phyloP scores from a whole-genome alignment of 2,888 invertebrate species.

The Orthosia gothica region DNA sequence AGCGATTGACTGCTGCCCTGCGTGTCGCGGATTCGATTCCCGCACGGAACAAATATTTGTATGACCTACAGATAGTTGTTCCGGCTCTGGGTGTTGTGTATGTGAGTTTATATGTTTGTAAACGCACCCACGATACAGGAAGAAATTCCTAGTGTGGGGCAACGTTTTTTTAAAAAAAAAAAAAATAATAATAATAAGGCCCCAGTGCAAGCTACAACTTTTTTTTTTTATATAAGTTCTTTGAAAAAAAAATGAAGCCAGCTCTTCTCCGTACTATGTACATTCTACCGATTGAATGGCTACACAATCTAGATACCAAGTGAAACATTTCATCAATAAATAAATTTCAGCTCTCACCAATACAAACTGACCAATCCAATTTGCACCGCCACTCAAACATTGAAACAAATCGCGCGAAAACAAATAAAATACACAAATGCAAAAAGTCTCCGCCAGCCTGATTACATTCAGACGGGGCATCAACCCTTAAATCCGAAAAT shows the following conservation, averaged over 20 bases:
- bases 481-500: constrained; percentile 57
- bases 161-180: too few relatives aligned
- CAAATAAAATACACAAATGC: constrained; percentile 20
- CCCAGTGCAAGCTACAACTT: too few relatives aligned
- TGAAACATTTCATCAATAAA: background rate
- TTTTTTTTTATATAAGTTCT: too few relatives aligned
- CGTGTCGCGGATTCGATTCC: too few relatives aligned
- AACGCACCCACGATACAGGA: too few relatives aligned
- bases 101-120: too few relatives aligned
- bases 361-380: constrained; percentile 15
- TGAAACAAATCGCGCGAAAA: constrained; percentile 12
- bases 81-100: too few relatives aligned
- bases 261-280: background rate
- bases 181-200: too few relatives aligned
- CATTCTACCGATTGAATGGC: background rate
- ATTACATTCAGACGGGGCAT: constrained; percentile 41
- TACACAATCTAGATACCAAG: background rate
- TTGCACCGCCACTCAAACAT: constrained; percentile 9
- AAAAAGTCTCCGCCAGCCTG: constrained; percentile 4
- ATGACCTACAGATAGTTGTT: too few relatives aligned
- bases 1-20: too few relatives aligned
- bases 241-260: background rate
- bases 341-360: background rate
- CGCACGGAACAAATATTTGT: too few relatives aligned
- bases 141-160: too few relatives aligned